These are phyloP conservation scores for Sebastes baramenuke DNA, from an alignment of 2,797 vertebrate genomes.

Conservation along the genomic window DNA sequence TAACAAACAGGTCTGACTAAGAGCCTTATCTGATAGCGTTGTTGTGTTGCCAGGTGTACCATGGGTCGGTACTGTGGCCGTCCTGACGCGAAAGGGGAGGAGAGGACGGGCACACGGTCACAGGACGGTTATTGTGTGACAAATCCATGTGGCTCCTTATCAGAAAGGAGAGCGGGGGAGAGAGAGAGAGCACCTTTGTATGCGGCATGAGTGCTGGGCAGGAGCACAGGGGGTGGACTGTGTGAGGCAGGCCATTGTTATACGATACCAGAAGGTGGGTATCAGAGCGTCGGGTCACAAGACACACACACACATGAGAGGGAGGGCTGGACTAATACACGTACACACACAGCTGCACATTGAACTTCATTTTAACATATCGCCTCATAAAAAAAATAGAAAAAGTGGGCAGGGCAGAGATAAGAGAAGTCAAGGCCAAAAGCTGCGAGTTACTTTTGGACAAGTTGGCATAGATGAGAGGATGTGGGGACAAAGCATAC, in stretches of 20 bases:
- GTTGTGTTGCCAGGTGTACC: slow-evolving; percentile 34
- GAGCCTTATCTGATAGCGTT: slow-evolving; percentile 41
- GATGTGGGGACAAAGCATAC: background rate
- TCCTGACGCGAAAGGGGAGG: slow-evolving; percentile 14
- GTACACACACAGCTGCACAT: background rate
- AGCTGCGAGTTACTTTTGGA: slow-evolving; percentile 22
- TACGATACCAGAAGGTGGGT: slow-evolving; percentile 78
- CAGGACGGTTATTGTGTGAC: slow-evolving; percentile 67
- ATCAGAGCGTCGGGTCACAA: slow-evolving; percentile 77
- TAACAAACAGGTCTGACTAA: slow-evolving; percentile 7
- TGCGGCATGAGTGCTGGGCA: slow-evolving; percentile 54
- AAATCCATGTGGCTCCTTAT: slow-evolving; percentile 63
- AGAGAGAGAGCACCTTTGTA: slow-evolving; percentile 77
- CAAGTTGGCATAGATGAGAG: slow-evolving; percentile 1
- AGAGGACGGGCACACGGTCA: slow-evolving; percentile 36
- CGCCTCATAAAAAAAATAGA: slow-evolving; percentile 40
- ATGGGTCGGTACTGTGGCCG: slow-evolving; percentile 28
- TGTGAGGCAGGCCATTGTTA: slow-evolving; percentile 80
- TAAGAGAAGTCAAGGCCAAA: slow-evolving; percentile 56
- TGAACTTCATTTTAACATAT: slow-evolving; percentile 30
- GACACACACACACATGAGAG: slow-evolving; percentile 59
- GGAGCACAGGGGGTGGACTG: slow-evolving; percentile 64
- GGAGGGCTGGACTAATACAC: slow-evolving; percentile 31
- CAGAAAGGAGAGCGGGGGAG: slow-evolving; percentile 47
- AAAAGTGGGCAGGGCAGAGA: slow-evolving; percentile 55